Percentiles rank a stretch among this genome's conserved stretches.
These are phyloP conservation scores for Pandion haliaetus DNA, from an alignment of 2,113 vertebrate species.

Conservation along the genomic window DNA sequence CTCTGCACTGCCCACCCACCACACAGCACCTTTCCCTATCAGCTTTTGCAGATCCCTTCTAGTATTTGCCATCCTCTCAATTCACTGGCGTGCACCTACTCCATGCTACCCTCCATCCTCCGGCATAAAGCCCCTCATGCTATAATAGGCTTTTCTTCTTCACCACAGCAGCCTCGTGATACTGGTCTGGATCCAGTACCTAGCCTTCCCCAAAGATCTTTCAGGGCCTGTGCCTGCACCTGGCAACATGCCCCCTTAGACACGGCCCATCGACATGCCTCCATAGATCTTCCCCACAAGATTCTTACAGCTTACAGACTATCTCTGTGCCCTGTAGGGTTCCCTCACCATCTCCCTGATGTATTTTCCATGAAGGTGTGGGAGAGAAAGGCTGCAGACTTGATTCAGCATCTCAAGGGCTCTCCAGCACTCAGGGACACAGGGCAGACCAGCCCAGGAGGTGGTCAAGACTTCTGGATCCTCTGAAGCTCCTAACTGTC, in stretches of 20 bases:
- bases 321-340: accelerated
- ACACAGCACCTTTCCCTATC: accelerated
- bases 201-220: neutral
- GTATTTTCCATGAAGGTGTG: neutral
- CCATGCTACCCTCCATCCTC: neutral
- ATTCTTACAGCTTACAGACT: neutral
- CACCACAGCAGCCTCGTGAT: neutral
- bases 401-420: neutral
- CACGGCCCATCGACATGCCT: neutral
- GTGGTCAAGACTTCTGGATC: neutral
- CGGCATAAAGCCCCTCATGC: neutral
- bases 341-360: neutral
- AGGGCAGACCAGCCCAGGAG: neutral
- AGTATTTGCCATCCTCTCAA: neutral
- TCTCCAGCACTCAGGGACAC: neutral
- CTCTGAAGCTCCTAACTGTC: neutral
- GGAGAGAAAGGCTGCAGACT: neutral
- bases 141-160: neutral
- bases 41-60: neutral
- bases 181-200: neutral
- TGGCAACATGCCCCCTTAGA: neutral
- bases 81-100: neutral
- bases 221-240: neutral
- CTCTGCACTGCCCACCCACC: neutral
- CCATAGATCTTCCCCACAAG: neutral